Percentiles rank a stretch among this genome's conserved stretches.
These are phyloP conservation scores for Aplodontia rufa DNA, from an alignment of 2,113 vertebrate species.

Conservation along the genomic window DNA sequence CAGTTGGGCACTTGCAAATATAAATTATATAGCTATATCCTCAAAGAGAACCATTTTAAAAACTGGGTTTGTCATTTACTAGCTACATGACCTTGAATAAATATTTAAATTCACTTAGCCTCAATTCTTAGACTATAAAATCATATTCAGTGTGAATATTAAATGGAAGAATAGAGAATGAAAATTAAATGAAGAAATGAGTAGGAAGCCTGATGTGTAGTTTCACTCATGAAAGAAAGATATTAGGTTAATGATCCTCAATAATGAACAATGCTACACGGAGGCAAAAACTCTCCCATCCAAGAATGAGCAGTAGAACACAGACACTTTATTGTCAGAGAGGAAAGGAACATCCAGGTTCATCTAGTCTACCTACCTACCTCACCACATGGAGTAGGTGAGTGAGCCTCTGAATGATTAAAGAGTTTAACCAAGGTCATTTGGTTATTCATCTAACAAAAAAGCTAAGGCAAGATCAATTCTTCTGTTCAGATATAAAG, in stretches of 20 bases:
- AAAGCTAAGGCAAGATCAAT: not conserved
- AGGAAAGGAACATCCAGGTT: not conserved
- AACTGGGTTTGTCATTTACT: not conserved
- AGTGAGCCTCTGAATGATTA: not conserved
- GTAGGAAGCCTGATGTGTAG: not conserved
- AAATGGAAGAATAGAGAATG: not conserved
- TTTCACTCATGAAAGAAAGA: not conserved
- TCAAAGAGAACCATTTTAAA: constrained; percentile 8
- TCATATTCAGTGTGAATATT: not conserved
- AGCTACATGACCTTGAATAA: constrained; percentile 23
- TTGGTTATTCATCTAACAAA: not conserved
- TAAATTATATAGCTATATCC: not conserved
- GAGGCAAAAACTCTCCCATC: not conserved
- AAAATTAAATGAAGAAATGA: not conserved
- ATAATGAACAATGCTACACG: not conserved
- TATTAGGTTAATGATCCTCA: not conserved
- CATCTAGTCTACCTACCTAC: not conserved
- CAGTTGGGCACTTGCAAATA: constrained; percentile 3
- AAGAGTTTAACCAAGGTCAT: not conserved
- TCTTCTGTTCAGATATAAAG: constrained; percentile 24
- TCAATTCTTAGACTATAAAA: not conserved
- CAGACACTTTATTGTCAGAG: not conserved
- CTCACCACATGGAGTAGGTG: not conserved
- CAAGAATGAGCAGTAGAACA: not conserved
- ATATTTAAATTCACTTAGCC: not conserved